phyloP scores from a whole-genome alignment of 2,113 vertebrate genomes.

The Lontra canadensis region DNA sequence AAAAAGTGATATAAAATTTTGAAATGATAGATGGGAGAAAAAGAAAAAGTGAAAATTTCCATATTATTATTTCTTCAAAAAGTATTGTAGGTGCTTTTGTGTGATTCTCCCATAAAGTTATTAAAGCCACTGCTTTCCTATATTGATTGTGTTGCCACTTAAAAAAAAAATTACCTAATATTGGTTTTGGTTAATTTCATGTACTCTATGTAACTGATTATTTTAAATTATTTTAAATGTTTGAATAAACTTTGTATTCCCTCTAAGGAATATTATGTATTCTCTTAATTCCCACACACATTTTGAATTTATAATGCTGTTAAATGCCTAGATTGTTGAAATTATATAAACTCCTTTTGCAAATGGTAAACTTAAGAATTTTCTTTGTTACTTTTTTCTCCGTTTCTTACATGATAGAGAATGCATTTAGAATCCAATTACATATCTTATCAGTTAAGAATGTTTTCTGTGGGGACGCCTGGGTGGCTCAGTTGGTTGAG shows the following conservation, averaged over 20 bases:
- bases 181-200: conserved; percentile 32
- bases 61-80: background rate
- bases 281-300: conserved; percentile 10
- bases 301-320: background rate
- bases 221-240: background rate
- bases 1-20: conserved; percentile 1
- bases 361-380: conserved; percentile 4
- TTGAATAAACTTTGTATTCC: conserved; percentile 16
- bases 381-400: background rate
- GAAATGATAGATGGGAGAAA: background rate
- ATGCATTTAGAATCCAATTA: conserved; percentile 29
- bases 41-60: background rate
- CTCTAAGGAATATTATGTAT: background rate
- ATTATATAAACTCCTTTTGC: background rate
- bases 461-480: conserved; percentile 32
- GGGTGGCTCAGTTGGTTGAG: too few relatives aligned
- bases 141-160: conserved; percentile 50
- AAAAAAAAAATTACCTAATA: conserved; percentile 20
- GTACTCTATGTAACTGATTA: background rate
- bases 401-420: background rate
- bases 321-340: conserved; percentile 9
- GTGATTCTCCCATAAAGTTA: background rate
- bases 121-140: background rate
- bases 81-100: background rate
- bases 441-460: background rate